Evolutionary conservation across 2,888 invertebrate genomes (phyloP).

Genomic region (Apomyelois bistriatella): DNA sequence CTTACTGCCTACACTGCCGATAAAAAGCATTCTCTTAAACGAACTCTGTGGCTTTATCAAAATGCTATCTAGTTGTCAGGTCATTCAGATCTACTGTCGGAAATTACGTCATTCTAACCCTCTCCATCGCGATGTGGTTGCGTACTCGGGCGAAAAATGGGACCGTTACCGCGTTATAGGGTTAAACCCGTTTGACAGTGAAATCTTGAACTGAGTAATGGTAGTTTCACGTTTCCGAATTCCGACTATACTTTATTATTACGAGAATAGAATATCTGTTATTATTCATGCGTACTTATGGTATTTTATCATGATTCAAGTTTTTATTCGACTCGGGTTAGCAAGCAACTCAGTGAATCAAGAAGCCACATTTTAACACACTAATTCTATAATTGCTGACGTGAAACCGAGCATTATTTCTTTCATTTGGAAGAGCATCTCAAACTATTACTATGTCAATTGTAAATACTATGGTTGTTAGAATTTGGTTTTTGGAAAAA

Average conservation of each 20-base stretch:
- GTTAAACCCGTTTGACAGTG: slow-evolving; percentile 31
- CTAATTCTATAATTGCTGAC: too few species aligned
- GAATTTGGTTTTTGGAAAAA: too few species aligned
- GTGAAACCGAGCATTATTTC: too few species aligned
- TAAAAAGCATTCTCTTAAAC: too few species aligned
- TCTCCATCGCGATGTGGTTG: slow-evolving; percentile 23
- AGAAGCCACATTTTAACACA: too few species aligned
- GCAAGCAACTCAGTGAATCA: too few species aligned
- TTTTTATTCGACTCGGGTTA: too few species aligned
- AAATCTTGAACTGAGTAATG: slow-evolving; percentile 26
- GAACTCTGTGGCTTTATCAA: slow-evolving; percentile 45
- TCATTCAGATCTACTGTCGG: slow-evolving; percentile 45
- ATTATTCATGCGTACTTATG: neutral
- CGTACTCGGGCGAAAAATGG: slow-evolving; percentile 33
- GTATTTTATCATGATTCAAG: too few species aligned
- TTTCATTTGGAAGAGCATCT: too few species aligned
- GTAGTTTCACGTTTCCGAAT: slow-evolving; percentile 11
- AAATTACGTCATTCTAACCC: slow-evolving; percentile 47
- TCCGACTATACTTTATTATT: neutral
- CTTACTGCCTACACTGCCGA: too few species aligned
- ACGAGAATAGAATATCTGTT: neutral
- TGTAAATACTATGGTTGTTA: too few species aligned
- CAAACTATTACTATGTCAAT: too few species aligned
- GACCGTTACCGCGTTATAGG: slow-evolving; percentile 26
- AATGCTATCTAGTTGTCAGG: slow-evolving; percentile 45